A percentile compares a stretch with the other conserved stretches of the same genome.
Evolutionary conservation across 2,888 invertebrate species (phyloP).

Genomic region (Diarsia brunnea): DNA sequence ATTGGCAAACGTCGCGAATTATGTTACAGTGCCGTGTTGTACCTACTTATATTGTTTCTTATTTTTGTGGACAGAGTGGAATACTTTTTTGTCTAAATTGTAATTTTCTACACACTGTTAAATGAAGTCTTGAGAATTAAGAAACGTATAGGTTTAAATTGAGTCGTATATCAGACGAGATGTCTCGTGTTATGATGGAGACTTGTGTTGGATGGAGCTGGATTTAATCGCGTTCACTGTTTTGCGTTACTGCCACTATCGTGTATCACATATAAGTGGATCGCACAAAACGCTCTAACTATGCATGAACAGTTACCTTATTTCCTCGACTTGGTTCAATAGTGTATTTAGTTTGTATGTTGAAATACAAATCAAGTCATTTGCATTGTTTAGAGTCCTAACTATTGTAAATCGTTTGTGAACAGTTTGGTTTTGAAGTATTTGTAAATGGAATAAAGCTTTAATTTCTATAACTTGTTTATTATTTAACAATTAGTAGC

Average conservation of each 20-base stretch:
- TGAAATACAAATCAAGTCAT: conserved; percentile 15
- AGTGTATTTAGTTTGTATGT: neutral
- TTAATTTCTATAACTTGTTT: conserved; percentile 44
- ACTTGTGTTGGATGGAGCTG: neutral
- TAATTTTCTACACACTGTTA: neutral
- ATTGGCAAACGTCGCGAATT: neutral
- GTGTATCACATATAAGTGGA: too few species aligned
- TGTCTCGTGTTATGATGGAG: neutral
- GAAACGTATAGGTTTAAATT: neutral
- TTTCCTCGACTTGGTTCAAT: conserved; percentile 4
- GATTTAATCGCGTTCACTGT: neutral
- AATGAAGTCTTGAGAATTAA: conserved; percentile 1
- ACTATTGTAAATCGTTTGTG: conserved; percentile 53
- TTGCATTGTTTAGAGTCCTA: neutral
- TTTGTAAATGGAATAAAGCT: conserved; percentile 55
- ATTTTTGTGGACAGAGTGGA: neutral
- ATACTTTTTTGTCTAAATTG: conserved; percentile 11
- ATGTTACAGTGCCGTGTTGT: conserved; percentile 11
- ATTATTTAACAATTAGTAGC: conserved; percentile 44
- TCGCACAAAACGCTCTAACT: neutral
- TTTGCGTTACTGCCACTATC: neutral
- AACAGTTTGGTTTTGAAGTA: conserved; percentile 38
- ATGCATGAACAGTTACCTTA: neutral
- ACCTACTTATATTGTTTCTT: neutral
- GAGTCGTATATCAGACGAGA: neutral